Evolutionary conservation across 2,888 invertebrate species (phyloP), one percentile per base, ranked within the genome.

Genomic region (Elmis aenea): DNA sequence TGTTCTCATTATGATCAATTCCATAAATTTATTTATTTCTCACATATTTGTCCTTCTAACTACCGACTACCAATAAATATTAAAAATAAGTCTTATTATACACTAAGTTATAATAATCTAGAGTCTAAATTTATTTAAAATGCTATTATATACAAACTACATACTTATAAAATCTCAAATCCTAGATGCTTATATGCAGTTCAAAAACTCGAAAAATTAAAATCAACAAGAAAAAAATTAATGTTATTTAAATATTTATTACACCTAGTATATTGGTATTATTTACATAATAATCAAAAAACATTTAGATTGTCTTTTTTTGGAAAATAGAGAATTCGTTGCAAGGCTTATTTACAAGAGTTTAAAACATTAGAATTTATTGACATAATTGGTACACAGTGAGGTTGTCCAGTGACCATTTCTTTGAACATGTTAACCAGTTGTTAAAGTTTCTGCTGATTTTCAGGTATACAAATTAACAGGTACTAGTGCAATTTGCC

Each of bases 121-220:
- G 23, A 14, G 21, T 26, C 33, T 26, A 33, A n/a, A 25, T 37
- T 33, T 43, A 45, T 45, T 16, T 41, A 37, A 41, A 36, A 10
- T 22, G 9, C 26, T 35, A 45, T 41, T 39, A 28, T 48, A 36
- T 49, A 41, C 33, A 36, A 36, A 33, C 28, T 41, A 38, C 16
- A 24, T 34, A 34, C 45, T 40, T 43, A 37, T 51, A 54, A 58
- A 55, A 52, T 58, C 46, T 59, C 64, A 64, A 64, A 65, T 64
- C 64, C 65, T 63, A 62, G 53, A 58, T 62, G 65, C 65, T 55
- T 57, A 58, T 34, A 62, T 65, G 65, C 64, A 65, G 61, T 62
- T 57, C 49, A 50, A 55, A 57, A 57, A 50, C 44, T 47, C 40
- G 29, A 44, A 52, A 42, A 48, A 43, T 45, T 33, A 51, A 46